Base-by-base conservation (phyloP, 2,113 vertebrate genomes). In the Haemorhous mexicanus region DNA sequence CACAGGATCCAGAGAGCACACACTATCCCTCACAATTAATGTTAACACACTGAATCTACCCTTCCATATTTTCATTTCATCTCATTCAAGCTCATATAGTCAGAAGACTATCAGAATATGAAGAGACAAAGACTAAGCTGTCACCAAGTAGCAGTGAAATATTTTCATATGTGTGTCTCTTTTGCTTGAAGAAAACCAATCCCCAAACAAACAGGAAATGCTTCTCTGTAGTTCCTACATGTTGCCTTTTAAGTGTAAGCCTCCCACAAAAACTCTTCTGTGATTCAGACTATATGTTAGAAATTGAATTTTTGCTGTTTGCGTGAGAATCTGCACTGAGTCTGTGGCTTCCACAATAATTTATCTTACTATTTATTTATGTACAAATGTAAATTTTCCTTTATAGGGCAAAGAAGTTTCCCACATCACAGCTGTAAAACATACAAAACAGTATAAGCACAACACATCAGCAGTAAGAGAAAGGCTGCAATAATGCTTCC, bases 401-500 rank as follows among this genome's bases (percentile, higher is more conserved):
- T 27, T 13, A 43, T 19, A 59, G 7, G 63, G 6, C 1, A 13
- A 50, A n/a, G n/a, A 67, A 7, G 4, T 4, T 81, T 74, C 37
- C 55, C 28, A 41, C 20, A 37, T 3, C 6, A 24, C 28, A 87
- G 27, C 8, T 70, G 13, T 21, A 56, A 87, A 90, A 39, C 7
- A 41, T 30, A 43, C 0, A 3, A 18, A 90, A 27, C 12, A 21
- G 33, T 56, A 56, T 33, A 70, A 87, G 61, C 20, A 72, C 8
- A 61, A 6, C 2, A 41, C 6, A 56, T 69, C 3, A 62, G 4
- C 33, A 78, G 28, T 55, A 39, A 46, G 4, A 14, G 8, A n/a
- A 62, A 77, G 9, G 3, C 21, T 78, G 15, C 6, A 10, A 13
- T 53, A n/a, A 27, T 72, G 2, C 5, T 85, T 1, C 0, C 35